phyloP scores from a whole-genome alignment of 2,797 vertebrate species.

The Adrianichthys oophorus region DNA sequence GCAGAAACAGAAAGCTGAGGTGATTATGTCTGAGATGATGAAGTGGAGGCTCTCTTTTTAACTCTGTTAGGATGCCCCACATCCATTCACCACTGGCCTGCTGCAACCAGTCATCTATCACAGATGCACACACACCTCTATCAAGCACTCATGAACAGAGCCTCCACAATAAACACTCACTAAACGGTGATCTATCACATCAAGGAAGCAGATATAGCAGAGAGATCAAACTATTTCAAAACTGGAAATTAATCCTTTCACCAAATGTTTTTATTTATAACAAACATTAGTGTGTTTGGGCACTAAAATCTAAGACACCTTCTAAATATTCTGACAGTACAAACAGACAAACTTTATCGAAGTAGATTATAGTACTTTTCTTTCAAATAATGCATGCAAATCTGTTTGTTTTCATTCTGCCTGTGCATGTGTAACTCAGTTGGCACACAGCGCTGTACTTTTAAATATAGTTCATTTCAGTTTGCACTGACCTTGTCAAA shows the following conservation, averaged over 20 bases:
- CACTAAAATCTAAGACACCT: constrained; percentile 37
- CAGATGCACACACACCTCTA: constrained; percentile 57
- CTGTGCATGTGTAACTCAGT: constrained; percentile 57
- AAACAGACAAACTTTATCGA: constrained; percentile 56
- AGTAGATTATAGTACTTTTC: constrained; percentile 37
- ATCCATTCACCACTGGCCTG: constrained; percentile 77
- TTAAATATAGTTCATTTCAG: constrained; percentile 37
- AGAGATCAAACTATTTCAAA: constrained; percentile 64
- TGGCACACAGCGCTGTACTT: constrained; percentile 22
- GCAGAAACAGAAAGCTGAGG: constrained; percentile 75
- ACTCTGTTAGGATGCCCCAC: constrained; percentile 77
- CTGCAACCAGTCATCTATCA: constrained; percentile 76
- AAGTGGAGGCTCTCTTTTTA: constrained; percentile 75
- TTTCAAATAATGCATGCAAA: constrained; percentile 25
- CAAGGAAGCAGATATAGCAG: constrained; percentile 65
- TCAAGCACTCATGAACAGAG: constrained; percentile 63
- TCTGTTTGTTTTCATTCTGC: constrained; percentile 61
- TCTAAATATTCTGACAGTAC: constrained; percentile 60
- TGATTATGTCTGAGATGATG: constrained; percentile 84
- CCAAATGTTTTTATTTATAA: constrained; percentile 60
- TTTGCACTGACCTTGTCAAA: constrained; percentile 50
- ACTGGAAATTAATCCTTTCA: constrained; percentile 75
- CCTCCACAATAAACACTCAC: constrained; percentile 52
- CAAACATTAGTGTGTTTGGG: constrained; percentile 48
- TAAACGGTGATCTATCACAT: constrained; percentile 72